Conservation (phyloP, 2,113 vertebrate species). For the Ochotona curzoniae region DNA sequence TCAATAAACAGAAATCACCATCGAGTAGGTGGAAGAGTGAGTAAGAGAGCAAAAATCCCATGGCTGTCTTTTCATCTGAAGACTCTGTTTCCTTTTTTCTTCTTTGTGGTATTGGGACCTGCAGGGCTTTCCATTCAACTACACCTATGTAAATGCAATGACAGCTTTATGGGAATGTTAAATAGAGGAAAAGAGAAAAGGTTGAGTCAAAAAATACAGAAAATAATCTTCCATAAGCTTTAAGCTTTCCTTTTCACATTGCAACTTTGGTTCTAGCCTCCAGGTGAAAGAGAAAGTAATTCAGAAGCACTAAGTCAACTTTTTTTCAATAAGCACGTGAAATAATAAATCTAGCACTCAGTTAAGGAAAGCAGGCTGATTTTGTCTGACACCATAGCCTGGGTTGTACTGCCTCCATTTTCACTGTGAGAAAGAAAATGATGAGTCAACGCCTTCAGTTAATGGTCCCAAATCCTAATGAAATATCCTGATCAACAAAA, state of each 20-base stretch:
- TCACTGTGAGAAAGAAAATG: not conserved
- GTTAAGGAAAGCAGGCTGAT: not conserved
- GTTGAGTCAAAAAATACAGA: not conserved
- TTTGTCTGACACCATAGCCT: not conserved
- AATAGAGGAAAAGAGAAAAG: not conserved
- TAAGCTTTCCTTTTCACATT: not conserved
- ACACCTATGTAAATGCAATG: too few species aligned
- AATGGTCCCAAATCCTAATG: not conserved
- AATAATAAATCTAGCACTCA: not conserved
- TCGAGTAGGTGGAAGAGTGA: not conserved
- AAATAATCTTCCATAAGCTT: not conserved
- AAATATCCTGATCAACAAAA: not conserved
- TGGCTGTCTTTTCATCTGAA: not conserved
- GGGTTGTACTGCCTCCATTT: not conserved
- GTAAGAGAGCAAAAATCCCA: not conserved
- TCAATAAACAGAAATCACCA: not conserved
- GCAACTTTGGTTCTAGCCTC: not conserved
- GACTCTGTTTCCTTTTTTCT: not conserved
- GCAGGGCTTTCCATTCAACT: not conserved
- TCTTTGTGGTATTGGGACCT: not conserved
- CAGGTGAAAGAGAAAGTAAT: not conserved
- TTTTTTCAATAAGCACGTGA: not conserved
- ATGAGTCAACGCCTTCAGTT: too few species aligned
- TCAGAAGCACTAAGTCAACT: not conserved
- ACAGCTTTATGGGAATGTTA: not conserved